Conservation (phyloP, 2,888 invertebrate species). For the Limulus polyphemus region DNA sequence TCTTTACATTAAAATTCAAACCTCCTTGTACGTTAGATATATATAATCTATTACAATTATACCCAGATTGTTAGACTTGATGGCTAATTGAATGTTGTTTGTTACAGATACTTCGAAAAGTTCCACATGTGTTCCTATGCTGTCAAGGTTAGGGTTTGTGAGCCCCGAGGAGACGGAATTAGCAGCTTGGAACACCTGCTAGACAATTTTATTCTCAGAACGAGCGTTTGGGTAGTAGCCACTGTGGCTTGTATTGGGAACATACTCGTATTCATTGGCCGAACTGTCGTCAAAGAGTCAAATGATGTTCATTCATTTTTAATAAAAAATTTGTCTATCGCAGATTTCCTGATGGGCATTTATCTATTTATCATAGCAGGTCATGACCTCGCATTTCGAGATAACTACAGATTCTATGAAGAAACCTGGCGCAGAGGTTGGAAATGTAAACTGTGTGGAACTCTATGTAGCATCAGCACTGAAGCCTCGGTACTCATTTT, state of each 20-base stretch:
- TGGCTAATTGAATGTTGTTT: neutral
- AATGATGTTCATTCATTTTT: conserved; percentile 50
- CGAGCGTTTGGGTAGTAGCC: conserved; percentile 51
- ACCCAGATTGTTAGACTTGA: no score
- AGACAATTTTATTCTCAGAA: conserved; percentile 45
- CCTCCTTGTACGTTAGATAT: no score
- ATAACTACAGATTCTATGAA: conserved; percentile 46
- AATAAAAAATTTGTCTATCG: conserved; percentile 48
- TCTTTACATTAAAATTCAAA: no score
- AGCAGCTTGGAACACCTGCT: conserved; percentile 49
- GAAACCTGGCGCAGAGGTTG: conserved; percentile 46
- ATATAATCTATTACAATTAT: no score
- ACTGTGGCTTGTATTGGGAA: conserved; percentile 50
- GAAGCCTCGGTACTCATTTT: conserved; percentile 50
- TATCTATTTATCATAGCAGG: conserved; percentile 48
- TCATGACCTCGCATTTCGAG: conserved; percentile 44
- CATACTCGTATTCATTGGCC: conserved; percentile 48
- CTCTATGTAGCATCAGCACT: conserved; percentile 48
- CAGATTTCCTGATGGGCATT: conserved; percentile 51
- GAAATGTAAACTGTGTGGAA: conserved; percentile 47
- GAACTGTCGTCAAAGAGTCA: conserved; percentile 44
- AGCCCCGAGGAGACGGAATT: conserved; percentile 50
- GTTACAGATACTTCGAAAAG: conserved; percentile 45
- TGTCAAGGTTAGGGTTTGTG: conserved; percentile 46
- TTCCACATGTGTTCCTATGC: conserved; percentile 52